A percentile compares a stretch with the other conserved stretches of the same genome.
phyloP scores from a whole-genome alignment of 1,140 invertebrate genomes.

The Chlorops oryzae region DNA sequence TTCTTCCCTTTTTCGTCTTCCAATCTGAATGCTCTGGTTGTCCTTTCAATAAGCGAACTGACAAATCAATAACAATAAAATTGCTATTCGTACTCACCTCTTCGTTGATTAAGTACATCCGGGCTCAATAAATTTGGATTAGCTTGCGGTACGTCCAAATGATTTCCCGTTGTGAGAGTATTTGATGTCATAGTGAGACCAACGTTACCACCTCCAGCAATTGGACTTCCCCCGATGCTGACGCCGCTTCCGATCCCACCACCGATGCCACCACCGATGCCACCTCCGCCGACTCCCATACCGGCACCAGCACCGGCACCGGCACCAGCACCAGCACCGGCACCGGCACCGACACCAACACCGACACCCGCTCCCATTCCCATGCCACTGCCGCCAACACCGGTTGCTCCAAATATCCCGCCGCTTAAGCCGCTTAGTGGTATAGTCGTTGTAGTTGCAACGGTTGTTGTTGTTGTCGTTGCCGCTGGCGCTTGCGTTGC shows the following conservation, averaged over 20 bases:
- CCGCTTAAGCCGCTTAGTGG: too few species aligned
- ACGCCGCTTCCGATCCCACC: not conserved
- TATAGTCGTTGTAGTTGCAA: constrained; percentile 26
- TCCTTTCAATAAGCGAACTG: too few species aligned
- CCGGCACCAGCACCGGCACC: constrained; percentile 15
- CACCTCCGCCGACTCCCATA: not conserved
- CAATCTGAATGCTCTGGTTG: too few species aligned
- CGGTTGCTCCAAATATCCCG: constrained; percentile 16
- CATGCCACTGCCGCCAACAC: constrained; percentile 7
- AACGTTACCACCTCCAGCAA: constrained; percentile 16
- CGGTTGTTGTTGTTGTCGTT: constrained; percentile 31
- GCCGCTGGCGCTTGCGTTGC: constrained; percentile 33
- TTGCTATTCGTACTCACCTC: too few species aligned
- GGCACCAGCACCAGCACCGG: not conserved
- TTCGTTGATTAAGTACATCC: constrained; percentile 65
- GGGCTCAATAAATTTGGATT: constrained; percentile 77
- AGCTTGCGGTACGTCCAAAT: constrained; percentile 67
- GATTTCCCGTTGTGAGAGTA: constrained; percentile 56
- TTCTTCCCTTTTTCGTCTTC: too few species aligned
- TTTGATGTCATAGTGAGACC: constrained; percentile 27
- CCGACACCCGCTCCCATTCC: constrained; percentile 10
- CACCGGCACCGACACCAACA: constrained; percentile 1
- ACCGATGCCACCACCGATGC: constrained; percentile 14
- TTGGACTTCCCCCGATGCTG: too few species aligned
- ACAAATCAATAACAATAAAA: too few species aligned